phyloP scores from a whole-genome alignment of 2,113 vertebrate species.

The Takifugu bimaculatus region DNA sequence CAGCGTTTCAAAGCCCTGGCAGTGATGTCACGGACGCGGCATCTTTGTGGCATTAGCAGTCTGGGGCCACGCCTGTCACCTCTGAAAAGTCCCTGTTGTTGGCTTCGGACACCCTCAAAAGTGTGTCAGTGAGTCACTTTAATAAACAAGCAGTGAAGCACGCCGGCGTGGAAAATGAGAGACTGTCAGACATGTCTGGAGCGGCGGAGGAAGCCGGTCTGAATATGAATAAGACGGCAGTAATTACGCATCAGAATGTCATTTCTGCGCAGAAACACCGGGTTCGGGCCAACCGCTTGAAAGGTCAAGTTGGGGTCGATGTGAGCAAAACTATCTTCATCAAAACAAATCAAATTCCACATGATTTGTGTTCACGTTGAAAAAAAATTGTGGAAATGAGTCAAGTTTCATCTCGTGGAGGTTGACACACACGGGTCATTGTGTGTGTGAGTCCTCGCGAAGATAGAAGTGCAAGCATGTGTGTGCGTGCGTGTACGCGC shows the following conservation, averaged over 20 bases:
- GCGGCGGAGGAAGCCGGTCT: slow-evolving; percentile 30
- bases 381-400: background rate
- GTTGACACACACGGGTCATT: too few species aligned
- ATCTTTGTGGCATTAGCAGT: slow-evolving; percentile 12
- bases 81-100: slow-evolving; percentile 44
- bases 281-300: background rate
- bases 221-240: slow-evolving; percentile 21
- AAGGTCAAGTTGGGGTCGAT: background rate
- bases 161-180: slow-evolving; percentile 51
- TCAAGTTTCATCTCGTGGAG: too few species aligned
- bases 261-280: background rate
- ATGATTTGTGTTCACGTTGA: background rate
- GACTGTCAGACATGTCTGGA: slow-evolving; percentile 56
- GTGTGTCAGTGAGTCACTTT: slow-evolving; percentile 32
- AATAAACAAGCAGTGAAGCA: slow-evolving; percentile 35
- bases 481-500: slow-evolving; percentile 14
- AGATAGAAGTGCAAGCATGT: background rate
- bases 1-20: slow-evolving; percentile 15
- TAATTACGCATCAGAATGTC: slow-evolving; percentile 34
- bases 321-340: background rate
- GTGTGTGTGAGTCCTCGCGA: background rate
- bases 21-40: slow-evolving; percentile 37
- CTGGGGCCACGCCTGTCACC: slow-evolving; percentile 27
- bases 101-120: slow-evolving; percentile 34
- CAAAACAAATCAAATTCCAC: too few species aligned